These are phyloP conservation scores for Contarinia nasturtii DNA, from an alignment of 1,140 invertebrate species.

Conservation along the genomic window DNA sequence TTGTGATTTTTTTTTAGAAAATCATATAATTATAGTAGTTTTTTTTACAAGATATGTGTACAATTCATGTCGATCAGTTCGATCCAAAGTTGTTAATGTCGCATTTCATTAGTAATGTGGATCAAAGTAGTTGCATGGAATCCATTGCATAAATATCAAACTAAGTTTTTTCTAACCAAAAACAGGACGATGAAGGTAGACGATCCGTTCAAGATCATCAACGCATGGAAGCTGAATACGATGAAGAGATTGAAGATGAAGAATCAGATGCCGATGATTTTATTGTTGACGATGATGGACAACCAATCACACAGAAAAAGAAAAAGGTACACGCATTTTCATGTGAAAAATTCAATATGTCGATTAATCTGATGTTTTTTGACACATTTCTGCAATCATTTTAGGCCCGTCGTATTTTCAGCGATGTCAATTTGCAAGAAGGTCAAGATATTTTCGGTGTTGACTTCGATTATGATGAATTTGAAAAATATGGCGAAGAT, in stretches of 20 bases:
- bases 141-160: neutral
- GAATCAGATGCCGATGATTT: slow-evolving; percentile 87
- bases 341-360: too few relatives aligned
- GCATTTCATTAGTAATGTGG: too few relatives aligned
- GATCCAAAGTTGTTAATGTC: too few relatives aligned
- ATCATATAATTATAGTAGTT: too few relatives aligned
- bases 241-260: slow-evolving; percentile 59
- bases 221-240: slow-evolving; percentile 43
- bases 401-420: neutral
- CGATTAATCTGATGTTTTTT: too few relatives aligned
- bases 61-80: too few relatives aligned
- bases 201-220: slow-evolving; percentile 45
- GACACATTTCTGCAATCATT: neutral
- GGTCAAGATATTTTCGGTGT: slow-evolving; percentile 99
- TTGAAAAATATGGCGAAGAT: slow-evolving; percentile 74
- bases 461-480: slow-evolving; percentile 95
- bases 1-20: too few relatives aligned
- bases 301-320: slow-evolving; percentile 70
- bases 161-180: neutral
- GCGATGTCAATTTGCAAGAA: slow-evolving; percentile 70
- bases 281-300: slow-evolving; percentile 91
- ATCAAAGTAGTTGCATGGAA: neutral
- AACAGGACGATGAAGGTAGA: slow-evolving; percentile 43
- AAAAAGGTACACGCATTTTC: slow-evolving; percentile 41
- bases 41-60: too few relatives aligned